These are phyloP conservation scores for Parochlus steinenii DNA, from an alignment of 2,888 invertebrate genomes.

Conservation along the genomic window DNA sequence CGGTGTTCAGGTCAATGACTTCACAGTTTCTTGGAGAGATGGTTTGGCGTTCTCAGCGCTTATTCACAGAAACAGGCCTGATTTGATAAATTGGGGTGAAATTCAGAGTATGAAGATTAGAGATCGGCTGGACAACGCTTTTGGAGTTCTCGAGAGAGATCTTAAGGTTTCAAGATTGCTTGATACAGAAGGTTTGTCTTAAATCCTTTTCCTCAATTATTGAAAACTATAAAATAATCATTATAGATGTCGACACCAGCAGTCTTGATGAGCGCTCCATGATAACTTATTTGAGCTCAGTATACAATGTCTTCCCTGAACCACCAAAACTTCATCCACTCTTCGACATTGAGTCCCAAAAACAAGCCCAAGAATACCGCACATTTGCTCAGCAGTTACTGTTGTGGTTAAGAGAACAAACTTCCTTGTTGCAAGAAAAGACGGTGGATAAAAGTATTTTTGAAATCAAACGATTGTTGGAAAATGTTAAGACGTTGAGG, in stretches of 20 bases:
- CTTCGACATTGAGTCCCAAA: conserved; percentile 78
- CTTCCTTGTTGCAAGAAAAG: conserved; percentile 55
- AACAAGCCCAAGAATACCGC: conserved; percentile 79
- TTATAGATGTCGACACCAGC: conserved; percentile 97
- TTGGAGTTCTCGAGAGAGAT: conserved; percentile 91
- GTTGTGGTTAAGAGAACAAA: conserved; percentile 85
- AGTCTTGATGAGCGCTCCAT: conserved; percentile 99
- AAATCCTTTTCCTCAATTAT: too few species aligned
- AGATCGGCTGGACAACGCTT: conserved; percentile 92
- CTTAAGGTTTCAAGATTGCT: conserved; percentile 94
- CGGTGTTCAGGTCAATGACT: conserved; percentile 87
- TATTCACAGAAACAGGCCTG: conserved; percentile 91
- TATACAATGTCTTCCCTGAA: conserved; percentile 98
- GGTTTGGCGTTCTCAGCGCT: conserved; percentile 97
- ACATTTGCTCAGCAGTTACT: conserved; percentile 75
- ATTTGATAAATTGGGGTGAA: conserved; percentile 70
- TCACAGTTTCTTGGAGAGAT: conserved; percentile 94
- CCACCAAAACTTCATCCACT: conserved; percentile 80
- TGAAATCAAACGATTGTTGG: conserved; percentile 87
- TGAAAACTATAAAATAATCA: conserved; percentile 18
- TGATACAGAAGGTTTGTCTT: conserved; percentile 83
- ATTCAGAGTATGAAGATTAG: conserved; percentile 77
- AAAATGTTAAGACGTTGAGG: conserved; percentile 83
- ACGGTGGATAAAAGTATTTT: conserved; percentile 83
- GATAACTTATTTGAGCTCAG: conserved; percentile 97